Evolutionary conservation across 1,140 invertebrate species (phyloP), one percentile per base, ranked within the genome.

Genomic region (Homarus americanus): DNA sequence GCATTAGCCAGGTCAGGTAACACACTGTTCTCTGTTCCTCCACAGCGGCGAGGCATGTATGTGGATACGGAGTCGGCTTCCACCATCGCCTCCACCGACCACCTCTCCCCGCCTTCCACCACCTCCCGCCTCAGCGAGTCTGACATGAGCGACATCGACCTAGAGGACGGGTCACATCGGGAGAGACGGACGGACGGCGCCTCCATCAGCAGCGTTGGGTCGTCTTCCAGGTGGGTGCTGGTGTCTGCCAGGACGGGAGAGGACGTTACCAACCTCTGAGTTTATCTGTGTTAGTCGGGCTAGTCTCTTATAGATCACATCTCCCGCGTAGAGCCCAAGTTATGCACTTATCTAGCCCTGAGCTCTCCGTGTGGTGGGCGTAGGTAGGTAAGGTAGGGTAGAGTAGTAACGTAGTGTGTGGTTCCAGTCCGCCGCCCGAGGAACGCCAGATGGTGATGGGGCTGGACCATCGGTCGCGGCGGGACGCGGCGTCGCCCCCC

Each of bases 41-140:
- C 49, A 93, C 94, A 93, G 93, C 93, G 93, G 84, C 93, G 93
- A 36, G 89, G 93, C 44, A 93, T 94, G 92, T 94, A 92, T 90
- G 88, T 94, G 80, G 93, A 94, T 85, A 93, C 93, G 34, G 94
- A 97, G 95, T 92, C 93, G 58, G 93, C 93, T 63, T 93, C 94
- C 44, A 94, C 94, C 28, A 93, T 94, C 36, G 93, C 94, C 92
- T 96, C 96, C 88, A 97, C 96, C 93, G 98, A 98, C 95, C 98
- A 98, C 95, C 95, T 99, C 88, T 99, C 98, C 93, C 98, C 98
- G 63, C 97, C 98, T 91, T 97, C 97, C 91, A 97, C 95, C 32
- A 97, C 97, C 86, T 97, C 97, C 84, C 96, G 97, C 92, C 96
- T 98, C 92, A 98, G 98, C 92, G 97, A 93, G 82, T 94, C 94